Conservation (phyloP, 1,140 invertebrate species). For the Anagrus nilaparvatae region DNA sequence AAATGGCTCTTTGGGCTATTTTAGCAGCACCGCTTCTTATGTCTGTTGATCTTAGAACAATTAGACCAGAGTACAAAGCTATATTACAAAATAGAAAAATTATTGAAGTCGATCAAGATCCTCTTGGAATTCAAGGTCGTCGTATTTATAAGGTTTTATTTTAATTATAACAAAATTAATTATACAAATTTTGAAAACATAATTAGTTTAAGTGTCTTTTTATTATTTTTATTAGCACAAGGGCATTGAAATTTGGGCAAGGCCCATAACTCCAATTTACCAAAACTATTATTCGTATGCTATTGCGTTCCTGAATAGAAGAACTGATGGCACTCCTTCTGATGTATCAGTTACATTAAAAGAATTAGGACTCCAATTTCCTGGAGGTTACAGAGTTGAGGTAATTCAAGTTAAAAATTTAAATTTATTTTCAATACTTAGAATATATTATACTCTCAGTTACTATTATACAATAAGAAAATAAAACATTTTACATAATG, state of each 20-base stretch:
- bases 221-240: constrained; percentile 61
- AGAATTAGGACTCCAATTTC: constrained; percentile 69
- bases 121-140: constrained; percentile 77
- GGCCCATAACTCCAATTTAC: constrained; percentile 71
- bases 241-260: constrained; percentile 86
- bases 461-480: too few species aligned
- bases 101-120: constrained; percentile 93
- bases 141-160: constrained; percentile 77
- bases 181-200: too few species aligned
- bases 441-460: too few species aligned
- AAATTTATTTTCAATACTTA: too few species aligned
- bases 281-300: constrained; percentile 79
- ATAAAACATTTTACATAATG: too few species aligned
- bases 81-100: constrained; percentile 90
- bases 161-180: too few species aligned
- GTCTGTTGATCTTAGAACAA: constrained; percentile 89
- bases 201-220: too few species aligned
- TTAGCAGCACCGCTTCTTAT: constrained; percentile 91
- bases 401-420: constrained; percentile 41
- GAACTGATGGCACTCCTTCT: constrained; percentile 83
- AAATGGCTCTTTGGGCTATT: constrained; percentile 97
- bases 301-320: constrained; percentile 74
- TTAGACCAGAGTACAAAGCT: constrained; percentile 80
- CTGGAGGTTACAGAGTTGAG: constrained; percentile 73
- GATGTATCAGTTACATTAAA: constrained; percentile 76